Evolutionary conservation across 2,797 vertebrate species (phyloP).

Genomic region (Acridotheres tristis): DNA sequence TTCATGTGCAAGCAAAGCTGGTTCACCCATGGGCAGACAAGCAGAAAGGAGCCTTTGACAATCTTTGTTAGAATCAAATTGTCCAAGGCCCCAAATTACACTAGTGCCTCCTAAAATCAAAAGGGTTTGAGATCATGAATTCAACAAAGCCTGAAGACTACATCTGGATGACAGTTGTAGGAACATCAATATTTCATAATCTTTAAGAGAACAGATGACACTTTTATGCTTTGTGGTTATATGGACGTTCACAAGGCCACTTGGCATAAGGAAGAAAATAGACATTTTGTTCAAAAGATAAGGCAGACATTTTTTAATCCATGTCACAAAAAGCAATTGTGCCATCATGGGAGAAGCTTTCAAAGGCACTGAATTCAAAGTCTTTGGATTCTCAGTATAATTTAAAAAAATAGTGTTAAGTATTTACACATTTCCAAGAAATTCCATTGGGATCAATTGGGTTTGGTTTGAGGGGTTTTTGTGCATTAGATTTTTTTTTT

Average conservation of each 20-base stretch:
- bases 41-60: not conserved
- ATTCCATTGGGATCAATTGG: not conserved
- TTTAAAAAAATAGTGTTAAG: not conserved
- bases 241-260: not conserved
- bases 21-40: not conserved
- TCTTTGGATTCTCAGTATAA: not conserved
- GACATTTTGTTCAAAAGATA: not conserved
- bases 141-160: not conserved
- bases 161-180: not conserved
- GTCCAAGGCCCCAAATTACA: not conserved
- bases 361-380: not conserved
- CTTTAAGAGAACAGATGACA: not conserved
- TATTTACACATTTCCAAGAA: not conserved
- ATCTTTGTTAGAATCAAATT: not conserved
- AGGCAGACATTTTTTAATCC: not conserved
- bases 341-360: not conserved
- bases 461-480: fast-evolving
- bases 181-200: not conserved
- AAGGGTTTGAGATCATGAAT: not conserved
- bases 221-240: not conserved
- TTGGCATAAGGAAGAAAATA: not conserved
- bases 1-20: not conserved
- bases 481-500: fast-evolving
- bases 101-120: not conserved
- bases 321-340: not conserved